phyloP scores from a whole-genome alignment of 2,888 invertebrate genomes.

The Hoplodrina blanda region DNA sequence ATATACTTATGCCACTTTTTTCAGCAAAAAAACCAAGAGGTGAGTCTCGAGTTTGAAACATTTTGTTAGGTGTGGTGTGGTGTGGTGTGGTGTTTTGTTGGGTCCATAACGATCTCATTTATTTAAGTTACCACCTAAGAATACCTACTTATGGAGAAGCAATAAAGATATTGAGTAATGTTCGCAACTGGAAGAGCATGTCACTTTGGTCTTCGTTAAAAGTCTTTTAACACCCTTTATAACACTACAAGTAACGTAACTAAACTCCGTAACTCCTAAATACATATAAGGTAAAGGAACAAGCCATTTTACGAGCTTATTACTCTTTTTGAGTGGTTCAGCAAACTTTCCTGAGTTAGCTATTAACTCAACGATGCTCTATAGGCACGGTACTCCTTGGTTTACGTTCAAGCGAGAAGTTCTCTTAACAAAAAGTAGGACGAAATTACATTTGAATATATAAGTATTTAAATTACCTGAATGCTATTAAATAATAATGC shows the following conservation, averaged over 20 bases:
- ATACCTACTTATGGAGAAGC: no score
- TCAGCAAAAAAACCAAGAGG: no score
- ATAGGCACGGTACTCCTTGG: conserved; percentile 12
- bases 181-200: no score
- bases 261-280: conserved; percentile 3
- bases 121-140: no score
- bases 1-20: no score
- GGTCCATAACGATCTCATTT: no score
- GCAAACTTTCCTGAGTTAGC: conserved; percentile 47
- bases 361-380: conserved; percentile 40
- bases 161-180: no score
- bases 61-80: no score
- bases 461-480: conserved; percentile 22
- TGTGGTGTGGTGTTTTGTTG: no score
- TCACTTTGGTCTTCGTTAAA: no score
- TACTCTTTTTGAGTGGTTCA: conserved; percentile 57
- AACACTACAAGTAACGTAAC: not conserved
- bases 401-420: conserved; percentile 34
- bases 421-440: conserved; percentile 40
- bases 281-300: conserved; percentile 31
- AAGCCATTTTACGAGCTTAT: conserved; percentile 50
- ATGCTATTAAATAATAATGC: not conserved
- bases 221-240: no score
- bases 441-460: conserved; percentile 29
- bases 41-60: no score